A percentile compares a stretch with the other conserved stretches of the same genome.
phyloP scores from a whole-genome alignment of 2,113 vertebrate genomes.

The Salvator merianae region DNA sequence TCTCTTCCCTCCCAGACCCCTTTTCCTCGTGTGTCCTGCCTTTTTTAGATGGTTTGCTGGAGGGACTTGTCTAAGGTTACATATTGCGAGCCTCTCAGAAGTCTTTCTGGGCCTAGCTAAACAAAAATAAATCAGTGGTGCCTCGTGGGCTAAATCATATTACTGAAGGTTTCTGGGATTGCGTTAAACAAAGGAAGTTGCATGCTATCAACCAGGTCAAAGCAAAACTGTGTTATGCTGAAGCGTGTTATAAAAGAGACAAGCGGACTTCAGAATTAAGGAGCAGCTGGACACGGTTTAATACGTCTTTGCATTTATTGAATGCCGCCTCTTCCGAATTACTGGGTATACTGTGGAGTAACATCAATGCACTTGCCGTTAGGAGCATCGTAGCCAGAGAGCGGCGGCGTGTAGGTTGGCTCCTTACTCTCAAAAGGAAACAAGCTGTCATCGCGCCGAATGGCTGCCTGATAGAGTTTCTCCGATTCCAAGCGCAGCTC shows the following conservation, averaged over 20 bases:
- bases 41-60: no score
- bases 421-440: constrained; percentile 86
- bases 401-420: constrained; percentile 82
- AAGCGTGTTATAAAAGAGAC: no score
- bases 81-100: no score
- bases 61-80: not conserved
- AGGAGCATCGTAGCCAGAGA: constrained; percentile 81
- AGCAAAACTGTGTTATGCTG: no score
- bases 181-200: no score
- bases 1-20: no score
- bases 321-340: rapidly evolving
- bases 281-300: not conserved
- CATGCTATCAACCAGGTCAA: no score
- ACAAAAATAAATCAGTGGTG: no score
- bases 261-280: not conserved
- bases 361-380: constrained; percentile 88
- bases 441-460: constrained; percentile 77
- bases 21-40: no score
- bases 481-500: constrained; percentile 86
- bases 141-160: no score
- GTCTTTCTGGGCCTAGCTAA: no score
- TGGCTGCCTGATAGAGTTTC: constrained; percentile 84
- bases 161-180: no score
- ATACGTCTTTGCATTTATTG: rapidly evolving
- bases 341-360: constrained; percentile 88